Conservation (phyloP, 2,797 vertebrate species). For the Helarctos malayanus region DNA sequence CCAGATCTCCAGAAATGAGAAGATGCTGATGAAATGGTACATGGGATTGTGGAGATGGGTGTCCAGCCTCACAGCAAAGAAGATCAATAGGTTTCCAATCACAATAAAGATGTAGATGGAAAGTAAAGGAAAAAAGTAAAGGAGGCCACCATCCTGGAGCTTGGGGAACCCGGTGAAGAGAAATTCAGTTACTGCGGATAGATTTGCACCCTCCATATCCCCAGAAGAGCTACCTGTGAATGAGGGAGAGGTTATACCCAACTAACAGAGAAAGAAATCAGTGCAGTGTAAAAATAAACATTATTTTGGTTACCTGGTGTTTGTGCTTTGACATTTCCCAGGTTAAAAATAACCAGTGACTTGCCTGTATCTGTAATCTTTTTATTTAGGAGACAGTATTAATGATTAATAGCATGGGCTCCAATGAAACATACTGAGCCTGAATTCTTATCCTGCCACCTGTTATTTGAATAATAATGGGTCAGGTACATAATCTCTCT, state of each 20-base stretch:
- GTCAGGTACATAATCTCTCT: neutral
- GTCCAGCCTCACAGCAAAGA: slow-evolving; percentile 45
- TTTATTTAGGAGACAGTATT: neutral
- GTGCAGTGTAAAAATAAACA: neutral
- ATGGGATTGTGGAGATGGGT: slow-evolving; percentile 55
- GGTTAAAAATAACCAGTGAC: neutral
- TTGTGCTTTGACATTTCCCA: neutral
- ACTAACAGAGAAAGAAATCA: neutral
- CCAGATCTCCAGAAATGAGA: slow-evolving; percentile 75
- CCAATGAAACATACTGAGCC: neutral
- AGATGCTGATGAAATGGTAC: slow-evolving; percentile 55
- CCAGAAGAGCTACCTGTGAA: neutral
- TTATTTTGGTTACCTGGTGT: neutral
- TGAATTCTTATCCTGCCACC: neutral
- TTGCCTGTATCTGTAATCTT: neutral
- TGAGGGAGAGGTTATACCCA: neutral
- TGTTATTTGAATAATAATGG: neutral
- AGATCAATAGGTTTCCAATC: neutral
- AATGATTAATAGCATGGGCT: neutral
- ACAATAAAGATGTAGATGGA: slow-evolving; percentile 62
- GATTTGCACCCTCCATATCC: neutral
- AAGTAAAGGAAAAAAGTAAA: slow-evolving; percentile 51
- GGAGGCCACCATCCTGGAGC: neutral
- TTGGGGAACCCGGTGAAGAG: neutral
- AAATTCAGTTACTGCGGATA: slow-evolving; percentile 42